These are phyloP conservation scores for Hyperoplus lanceolatus DNA, from an alignment of 2,797 vertebrate genomes.

Conservation along the genomic window DNA sequence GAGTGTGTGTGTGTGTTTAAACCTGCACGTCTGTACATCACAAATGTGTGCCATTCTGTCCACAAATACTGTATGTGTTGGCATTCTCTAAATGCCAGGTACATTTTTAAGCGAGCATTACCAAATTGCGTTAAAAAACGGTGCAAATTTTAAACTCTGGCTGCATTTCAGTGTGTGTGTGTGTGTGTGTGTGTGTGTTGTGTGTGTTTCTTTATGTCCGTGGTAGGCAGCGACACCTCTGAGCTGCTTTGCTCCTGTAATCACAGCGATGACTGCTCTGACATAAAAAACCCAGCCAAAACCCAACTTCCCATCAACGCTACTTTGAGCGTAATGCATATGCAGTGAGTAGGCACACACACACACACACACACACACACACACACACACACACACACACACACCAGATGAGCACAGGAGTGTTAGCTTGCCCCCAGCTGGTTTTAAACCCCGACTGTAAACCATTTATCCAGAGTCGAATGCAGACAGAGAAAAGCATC, in stretches of 20 bases:
- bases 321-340: constrained; percentile 13
- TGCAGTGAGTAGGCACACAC: constrained; percentile 7
- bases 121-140: constrained; percentile 2
- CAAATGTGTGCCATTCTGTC: not conserved
- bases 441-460: constrained; percentile 45
- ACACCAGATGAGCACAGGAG: not conserved
- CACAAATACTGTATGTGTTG: too few relatives aligned
- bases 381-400: constrained; percentile 1
- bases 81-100: constrained; percentile 18
- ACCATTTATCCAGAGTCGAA: constrained; percentile 43
- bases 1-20: not conserved
- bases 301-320: constrained; percentile 7
- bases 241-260: constrained; percentile 44
- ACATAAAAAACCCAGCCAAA: constrained; percentile 27
- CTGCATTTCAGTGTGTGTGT: not conserved
- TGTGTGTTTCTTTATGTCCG: constrained; percentile 33
- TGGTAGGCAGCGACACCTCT: constrained; percentile 51
- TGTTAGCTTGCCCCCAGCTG: constrained; percentile 6
- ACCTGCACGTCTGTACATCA: not conserved
- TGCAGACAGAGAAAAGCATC: constrained; percentile 11
- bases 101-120: constrained; percentile 16
- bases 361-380: constrained; percentile 21
- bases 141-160: constrained; percentile 3
- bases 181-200: constrained; percentile 15
- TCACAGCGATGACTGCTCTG: constrained; percentile 36